Conservation (phyloP, 2,888 invertebrate species). For the Pheosia gnoma region DNA sequence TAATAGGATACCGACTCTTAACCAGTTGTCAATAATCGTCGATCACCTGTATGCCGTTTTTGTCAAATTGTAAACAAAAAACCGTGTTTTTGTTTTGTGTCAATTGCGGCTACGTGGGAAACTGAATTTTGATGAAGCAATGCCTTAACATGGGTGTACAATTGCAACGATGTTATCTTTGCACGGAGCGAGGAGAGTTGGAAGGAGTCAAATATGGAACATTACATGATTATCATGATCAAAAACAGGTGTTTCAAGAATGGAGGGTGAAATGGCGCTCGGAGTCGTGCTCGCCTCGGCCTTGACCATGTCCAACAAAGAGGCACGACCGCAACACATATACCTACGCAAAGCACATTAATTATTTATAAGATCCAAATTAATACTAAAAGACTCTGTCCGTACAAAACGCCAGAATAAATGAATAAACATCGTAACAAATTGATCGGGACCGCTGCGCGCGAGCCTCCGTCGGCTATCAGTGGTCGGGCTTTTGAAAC, state of each 20-base stretch:
- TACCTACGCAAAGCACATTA: slow-evolving; percentile 61
- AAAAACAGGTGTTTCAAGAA: slow-evolving; percentile 8
- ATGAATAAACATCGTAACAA: slow-evolving; percentile 75
- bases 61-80: slow-evolving; percentile 6
- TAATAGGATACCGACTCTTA: slow-evolving; percentile 6
- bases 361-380: slow-evolving; percentile 79
- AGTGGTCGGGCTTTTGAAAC: slow-evolving; percentile 46
- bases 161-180: background rate
- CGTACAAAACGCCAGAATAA: slow-evolving; percentile 71
- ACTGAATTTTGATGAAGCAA: slow-evolving; percentile 6
- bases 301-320: slow-evolving; percentile 65
- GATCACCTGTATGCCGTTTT: slow-evolving; percentile 6
- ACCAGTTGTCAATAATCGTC: slow-evolving; percentile 5
- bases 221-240: background rate
- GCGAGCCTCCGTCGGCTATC: slow-evolving; percentile 38
- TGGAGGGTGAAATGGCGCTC: slow-evolving; percentile 33
- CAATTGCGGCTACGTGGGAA: slow-evolving; percentile 6
- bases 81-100: slow-evolving; percentile 2
- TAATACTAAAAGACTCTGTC: slow-evolving; percentile 69
- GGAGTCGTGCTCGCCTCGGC: slow-evolving; percentile 55
- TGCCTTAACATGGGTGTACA: background rate
- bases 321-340: slow-evolving; percentile 53
- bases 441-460: slow-evolving; percentile 55
- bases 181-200: background rate
- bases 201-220: background rate